Percentiles rank a stretch among this genome's conserved stretches.
Conservation (phyloP, 2,888 invertebrate species). For the Oligia strigilis region DNA sequence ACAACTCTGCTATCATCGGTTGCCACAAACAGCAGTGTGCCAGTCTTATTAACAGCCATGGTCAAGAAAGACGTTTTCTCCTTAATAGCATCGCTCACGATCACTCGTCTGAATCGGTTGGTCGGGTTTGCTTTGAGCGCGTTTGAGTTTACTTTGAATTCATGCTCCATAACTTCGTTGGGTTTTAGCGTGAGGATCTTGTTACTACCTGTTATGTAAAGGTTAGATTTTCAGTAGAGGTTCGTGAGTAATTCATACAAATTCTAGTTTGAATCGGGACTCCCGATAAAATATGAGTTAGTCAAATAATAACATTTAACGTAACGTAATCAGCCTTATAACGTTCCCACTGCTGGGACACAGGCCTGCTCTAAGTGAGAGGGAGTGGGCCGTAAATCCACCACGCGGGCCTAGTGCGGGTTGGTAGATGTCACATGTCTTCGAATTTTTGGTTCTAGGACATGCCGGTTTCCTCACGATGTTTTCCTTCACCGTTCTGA, state of each 20-base stretch:
- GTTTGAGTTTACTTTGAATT: slow-evolving; percentile 72
- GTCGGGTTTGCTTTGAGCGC: slow-evolving; percentile 72
- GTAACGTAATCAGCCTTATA: too few species aligned
- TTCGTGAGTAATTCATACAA: neutral
- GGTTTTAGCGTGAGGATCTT: slow-evolving; percentile 83
- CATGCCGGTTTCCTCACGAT: too few species aligned
- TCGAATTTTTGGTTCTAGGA: too few species aligned
- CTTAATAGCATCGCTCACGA: slow-evolving; percentile 78
- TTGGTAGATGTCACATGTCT: too few species aligned
- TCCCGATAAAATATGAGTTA: neutral
- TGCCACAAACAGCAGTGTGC: slow-evolving; percentile 83
- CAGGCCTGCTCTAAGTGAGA: too few species aligned
- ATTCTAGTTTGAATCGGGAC: neutral
- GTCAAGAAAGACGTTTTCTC: slow-evolving; percentile 80
- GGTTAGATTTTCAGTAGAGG: neutral
- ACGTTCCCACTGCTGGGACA: too few species aligned
- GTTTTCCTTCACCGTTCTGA: too few species aligned
- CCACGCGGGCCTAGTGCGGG: too few species aligned
- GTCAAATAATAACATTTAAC: too few species aligned
- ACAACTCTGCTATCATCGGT: slow-evolving; percentile 86
- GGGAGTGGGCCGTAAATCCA: too few species aligned
- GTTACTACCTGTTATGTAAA: slow-evolving; percentile 78
- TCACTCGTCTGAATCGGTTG: slow-evolving; percentile 73
- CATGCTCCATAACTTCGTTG: slow-evolving; percentile 81
- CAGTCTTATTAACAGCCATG: slow-evolving; percentile 84